Evolutionary conservation across 2,888 invertebrate genomes (phyloP).

Genomic region (Aleiodes leptofemur): DNA sequence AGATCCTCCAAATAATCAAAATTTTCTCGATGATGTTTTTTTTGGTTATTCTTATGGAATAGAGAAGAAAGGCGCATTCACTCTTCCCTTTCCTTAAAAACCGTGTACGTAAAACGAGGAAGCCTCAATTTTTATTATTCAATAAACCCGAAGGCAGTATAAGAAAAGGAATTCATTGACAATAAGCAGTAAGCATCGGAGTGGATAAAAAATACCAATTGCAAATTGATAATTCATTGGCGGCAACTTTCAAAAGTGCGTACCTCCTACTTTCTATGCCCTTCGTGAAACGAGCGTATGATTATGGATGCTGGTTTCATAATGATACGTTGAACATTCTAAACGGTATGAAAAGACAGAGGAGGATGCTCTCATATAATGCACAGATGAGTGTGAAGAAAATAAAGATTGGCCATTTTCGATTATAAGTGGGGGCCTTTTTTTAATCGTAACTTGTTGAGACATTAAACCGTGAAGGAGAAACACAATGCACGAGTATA

Average conservation of each 20-base stretch:
- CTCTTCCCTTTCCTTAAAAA: too few species aligned
- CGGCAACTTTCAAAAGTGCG: constrained; percentile 39
- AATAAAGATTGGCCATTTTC: background rate
- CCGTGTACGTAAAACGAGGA: constrained; percentile 31
- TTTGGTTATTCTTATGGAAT: too few species aligned
- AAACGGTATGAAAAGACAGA: constrained; percentile 50
- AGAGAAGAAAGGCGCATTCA: too few species aligned
- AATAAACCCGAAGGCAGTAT: constrained; percentile 44
- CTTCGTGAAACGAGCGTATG: constrained; percentile 65
- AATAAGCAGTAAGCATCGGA: constrained; percentile 40
- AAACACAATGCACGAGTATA: constrained; percentile 17
- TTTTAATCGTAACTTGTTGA: constrained; percentile 8
- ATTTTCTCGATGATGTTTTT: too few species aligned
- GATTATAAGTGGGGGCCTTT: constrained; percentile 33
- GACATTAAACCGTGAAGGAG: constrained; percentile 2
- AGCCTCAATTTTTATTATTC: constrained; percentile 42
- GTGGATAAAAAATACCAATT: constrained; percentile 48
- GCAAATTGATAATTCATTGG: constrained; percentile 59
- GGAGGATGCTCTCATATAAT: constrained; percentile 48
- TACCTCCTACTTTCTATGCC: constrained; percentile 51
- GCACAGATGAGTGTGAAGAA: constrained; percentile 37
- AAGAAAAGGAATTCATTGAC: constrained; percentile 41
- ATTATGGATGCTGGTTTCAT: constrained; percentile 62
- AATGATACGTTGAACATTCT: constrained; percentile 61
- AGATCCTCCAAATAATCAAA: too few species aligned